Conservation (phyloP, 2,113 vertebrate species). For the Cavia aperea region DNA sequence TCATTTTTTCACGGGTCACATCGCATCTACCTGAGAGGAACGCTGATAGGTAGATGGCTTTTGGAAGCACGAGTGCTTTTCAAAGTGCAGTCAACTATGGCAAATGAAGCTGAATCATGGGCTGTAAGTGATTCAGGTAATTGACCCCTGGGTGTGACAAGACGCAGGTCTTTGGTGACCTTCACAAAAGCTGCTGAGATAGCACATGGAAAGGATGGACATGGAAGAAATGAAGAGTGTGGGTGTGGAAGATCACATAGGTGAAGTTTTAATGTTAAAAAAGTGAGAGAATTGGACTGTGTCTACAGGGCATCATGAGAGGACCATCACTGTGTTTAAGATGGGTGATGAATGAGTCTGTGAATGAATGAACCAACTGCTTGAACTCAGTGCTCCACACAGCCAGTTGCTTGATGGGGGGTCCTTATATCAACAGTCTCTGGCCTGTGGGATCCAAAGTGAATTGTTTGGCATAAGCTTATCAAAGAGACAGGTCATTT, state of each 20-base stretch:
- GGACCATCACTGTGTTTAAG: not conserved
- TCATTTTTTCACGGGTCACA: not conserved
- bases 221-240: not conserved
- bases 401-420: not conserved
- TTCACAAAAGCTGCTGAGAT: not conserved
- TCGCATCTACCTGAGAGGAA: not conserved
- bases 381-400: not conserved
- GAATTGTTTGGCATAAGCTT: slow-evolving; percentile 50
- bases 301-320: not conserved
- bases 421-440: not conserved
- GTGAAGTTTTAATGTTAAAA: not conserved
- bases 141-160: not conserved
- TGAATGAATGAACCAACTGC: not conserved
- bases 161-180: not conserved
- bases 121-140: not conserved
- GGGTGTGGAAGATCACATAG: not conserved
- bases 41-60: not conserved
- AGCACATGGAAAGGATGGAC: not conserved
- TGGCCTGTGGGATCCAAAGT: not conserved
- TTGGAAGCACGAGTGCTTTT: not conserved
- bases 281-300: not conserved
- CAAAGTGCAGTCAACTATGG: too few relatives aligned
- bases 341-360: not conserved
- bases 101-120: not conserved
- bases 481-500: slow-evolving; percentile 50